phyloP scores from a whole-genome alignment of 2,888 invertebrate species.

The Himalopsyche tibetana region DNA sequence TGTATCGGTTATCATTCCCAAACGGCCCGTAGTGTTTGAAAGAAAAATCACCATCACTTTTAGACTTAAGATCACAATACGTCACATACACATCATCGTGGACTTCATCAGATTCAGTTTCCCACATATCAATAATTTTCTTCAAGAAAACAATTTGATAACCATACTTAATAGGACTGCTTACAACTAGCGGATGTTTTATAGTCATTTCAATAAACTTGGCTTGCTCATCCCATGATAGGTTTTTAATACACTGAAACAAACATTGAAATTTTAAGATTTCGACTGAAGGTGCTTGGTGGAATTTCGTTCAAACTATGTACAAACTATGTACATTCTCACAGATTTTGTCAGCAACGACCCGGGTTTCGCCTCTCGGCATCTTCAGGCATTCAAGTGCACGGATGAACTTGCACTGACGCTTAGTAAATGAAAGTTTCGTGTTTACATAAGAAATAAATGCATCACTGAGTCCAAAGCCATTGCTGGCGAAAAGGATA shows the following conservation, averaged over 20 bases:
- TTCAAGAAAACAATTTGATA: slow-evolving; percentile 83
- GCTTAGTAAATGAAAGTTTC: no score
- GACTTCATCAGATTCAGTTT: slow-evolving; percentile 76
- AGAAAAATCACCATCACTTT: slow-evolving; percentile 70
- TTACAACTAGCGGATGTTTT: slow-evolving; percentile 74
- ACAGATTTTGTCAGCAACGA: no score
- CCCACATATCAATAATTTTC: slow-evolving; percentile 78
- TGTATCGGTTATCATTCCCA: slow-evolving; percentile 66
- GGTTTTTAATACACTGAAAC: slow-evolving; percentile 51
- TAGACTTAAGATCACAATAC: slow-evolving; percentile 71
- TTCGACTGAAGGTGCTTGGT: no score
- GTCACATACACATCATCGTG: slow-evolving; percentile 81
- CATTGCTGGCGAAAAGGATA: no score
- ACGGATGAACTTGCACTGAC: no score
- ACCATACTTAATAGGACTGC: slow-evolving; percentile 79
- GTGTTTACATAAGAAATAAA: no score
- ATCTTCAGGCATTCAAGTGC: no score
- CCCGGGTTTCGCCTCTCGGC: no score
- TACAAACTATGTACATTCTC: no score
- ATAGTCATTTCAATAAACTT: slow-evolving; percentile 79
- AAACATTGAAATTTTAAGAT: neutral
- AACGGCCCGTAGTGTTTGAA: slow-evolving; percentile 81
- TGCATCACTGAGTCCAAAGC: no score
- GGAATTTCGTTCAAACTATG: no score
- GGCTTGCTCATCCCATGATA: slow-evolving; percentile 77